Evolutionary conservation across 2,113 vertebrate species (phyloP), one percentile per base, ranked within the genome.

Genomic region (Ctenomys sociabilis): DNA sequence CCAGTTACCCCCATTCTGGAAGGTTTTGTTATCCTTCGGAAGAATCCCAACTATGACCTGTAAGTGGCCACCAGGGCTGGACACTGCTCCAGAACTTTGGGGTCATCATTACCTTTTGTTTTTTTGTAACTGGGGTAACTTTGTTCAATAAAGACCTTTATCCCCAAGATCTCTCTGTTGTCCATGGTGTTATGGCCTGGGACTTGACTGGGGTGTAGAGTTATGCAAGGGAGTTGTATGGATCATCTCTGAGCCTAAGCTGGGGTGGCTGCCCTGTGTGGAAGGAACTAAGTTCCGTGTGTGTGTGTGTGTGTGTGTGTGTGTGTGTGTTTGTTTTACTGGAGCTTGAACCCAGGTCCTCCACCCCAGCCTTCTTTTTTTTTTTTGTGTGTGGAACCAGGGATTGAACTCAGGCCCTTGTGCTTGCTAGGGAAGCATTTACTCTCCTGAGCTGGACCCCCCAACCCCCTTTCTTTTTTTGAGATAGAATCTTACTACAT

Each of bases 1-100:
- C 99, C 99, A 0, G 99, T 99, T 98, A 99, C 99, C 0, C 99
- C 99, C 95, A 99, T 99, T 95, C 98, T 99, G 90, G 99, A 99
- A 97, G 99, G 99, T 87, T 99, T 99, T 83, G 99, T 99, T 88
- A 99, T 99, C 95, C 99, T 99, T 45, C 99, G 99, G 96, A 99
- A 99, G 97, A 99, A 99, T 97, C 99, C 99, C 91, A 99, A 99
- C 98, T 99, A 99, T 0, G 99, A 99, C 0, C 98, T 99, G 96
- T 99, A 96, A 98, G 94, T 73, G 3, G 22, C 93, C 30, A 43
- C 21, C 9, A 22, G 32, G 52, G 32, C 3, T 81, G 72, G 94
- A 73, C 30, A 43, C 80, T 73, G 88, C 78, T 94, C 3, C 85
- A 83, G 52, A 80, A 32, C 81, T 91, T 83, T 52, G 32, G 59